Evolutionary conservation across 1,140 invertebrate species (phyloP).

Genomic region (Eupeodes corollae): DNA sequence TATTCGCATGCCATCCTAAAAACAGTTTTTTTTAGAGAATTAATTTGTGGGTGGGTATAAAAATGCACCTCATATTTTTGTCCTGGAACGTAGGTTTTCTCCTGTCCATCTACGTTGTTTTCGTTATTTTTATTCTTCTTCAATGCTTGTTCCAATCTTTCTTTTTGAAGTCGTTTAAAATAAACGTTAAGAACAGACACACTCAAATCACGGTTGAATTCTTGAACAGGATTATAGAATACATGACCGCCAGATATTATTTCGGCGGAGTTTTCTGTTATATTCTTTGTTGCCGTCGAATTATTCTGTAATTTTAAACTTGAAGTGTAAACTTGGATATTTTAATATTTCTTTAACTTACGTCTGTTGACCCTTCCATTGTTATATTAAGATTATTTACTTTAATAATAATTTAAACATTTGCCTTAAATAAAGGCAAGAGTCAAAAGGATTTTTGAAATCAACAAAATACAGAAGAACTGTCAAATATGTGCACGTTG

Average conservation of each 20-base stretch:
- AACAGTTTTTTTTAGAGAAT: too few species aligned
- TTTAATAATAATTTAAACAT: too few species aligned
- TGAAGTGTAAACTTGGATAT: too few species aligned
- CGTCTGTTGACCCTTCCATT: too few species aligned
- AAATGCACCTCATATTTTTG: neutral
- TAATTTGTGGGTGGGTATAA: too few species aligned
- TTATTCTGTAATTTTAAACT: too few species aligned
- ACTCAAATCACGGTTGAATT: slow-evolving; percentile 93
- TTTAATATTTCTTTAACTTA: too few species aligned
- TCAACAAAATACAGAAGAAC: too few species aligned
- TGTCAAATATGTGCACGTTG: too few species aligned
- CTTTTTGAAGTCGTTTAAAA: slow-evolving; percentile 37
- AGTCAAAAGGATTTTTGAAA: too few species aligned
- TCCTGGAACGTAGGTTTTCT: neutral
- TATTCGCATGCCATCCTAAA: slow-evolving; percentile 53
- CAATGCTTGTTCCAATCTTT: slow-evolving; percentile 16
- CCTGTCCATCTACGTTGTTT: neutral
- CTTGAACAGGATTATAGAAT: slow-evolving; percentile 96
- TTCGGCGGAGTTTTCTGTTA: slow-evolving; percentile 25
- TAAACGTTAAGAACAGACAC: slow-evolving; percentile 51
- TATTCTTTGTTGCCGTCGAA: slow-evolving; percentile 9
- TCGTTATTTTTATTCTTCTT: slow-evolving; percentile 16
- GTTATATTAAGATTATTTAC: too few species aligned
- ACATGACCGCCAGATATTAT: slow-evolving; percentile 47
- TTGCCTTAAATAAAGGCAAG: too few species aligned